phyloP scores from a whole-genome alignment of 2,113 vertebrate species.

The Channa maculata region DNA sequence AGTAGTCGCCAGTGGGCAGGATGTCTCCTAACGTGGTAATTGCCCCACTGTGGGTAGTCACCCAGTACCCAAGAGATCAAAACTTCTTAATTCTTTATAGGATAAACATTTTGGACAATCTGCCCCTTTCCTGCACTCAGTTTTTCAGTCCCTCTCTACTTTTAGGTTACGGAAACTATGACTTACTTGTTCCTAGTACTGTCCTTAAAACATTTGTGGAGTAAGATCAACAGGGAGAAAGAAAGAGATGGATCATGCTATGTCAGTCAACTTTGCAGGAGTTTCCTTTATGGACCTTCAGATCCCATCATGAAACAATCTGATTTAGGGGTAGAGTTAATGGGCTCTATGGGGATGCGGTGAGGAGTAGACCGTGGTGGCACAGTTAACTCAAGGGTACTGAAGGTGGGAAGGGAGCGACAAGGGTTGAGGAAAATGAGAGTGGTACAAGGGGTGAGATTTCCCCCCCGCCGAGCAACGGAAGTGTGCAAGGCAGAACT shows the following conservation, averaged over 20 bases:
- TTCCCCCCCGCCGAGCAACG: conserved; percentile 58
- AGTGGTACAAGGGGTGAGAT: conserved; percentile 56
- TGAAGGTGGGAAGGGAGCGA: conserved; percentile 29
- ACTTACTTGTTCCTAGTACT: conserved; percentile 57
- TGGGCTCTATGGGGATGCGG: conserved; percentile 50
- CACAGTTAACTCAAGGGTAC: conserved; percentile 41
- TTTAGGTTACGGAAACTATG: conserved; percentile 73
- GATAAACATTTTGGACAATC: conserved; percentile 76
- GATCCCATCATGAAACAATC: not conserved
- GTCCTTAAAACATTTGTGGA: conserved; percentile 49
- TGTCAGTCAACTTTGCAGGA: conserved; percentile 14
- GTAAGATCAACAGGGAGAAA: conserved; percentile 31
- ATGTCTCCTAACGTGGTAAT: conserved; percentile 80
- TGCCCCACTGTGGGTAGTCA: conserved; percentile 73
- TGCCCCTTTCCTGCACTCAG: conserved; percentile 43
- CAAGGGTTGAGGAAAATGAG: conserved; percentile 46
- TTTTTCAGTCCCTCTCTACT: conserved; percentile 45
- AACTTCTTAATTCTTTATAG: conserved; percentile 67
- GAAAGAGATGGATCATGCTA: conserved; percentile 32
- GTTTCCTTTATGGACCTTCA: not conserved
- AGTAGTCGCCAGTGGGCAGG: conserved; percentile 71
- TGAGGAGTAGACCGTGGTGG: conserved; percentile 40
- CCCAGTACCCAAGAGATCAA: conserved; percentile 68
- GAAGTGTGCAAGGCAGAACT: conserved; percentile 64
- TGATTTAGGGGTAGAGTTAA: conserved; percentile 43